These are phyloP conservation scores for Erythrocercus mccallii DNA, from an alignment of 2,113 vertebrate species.

Conservation along the genomic window DNA sequence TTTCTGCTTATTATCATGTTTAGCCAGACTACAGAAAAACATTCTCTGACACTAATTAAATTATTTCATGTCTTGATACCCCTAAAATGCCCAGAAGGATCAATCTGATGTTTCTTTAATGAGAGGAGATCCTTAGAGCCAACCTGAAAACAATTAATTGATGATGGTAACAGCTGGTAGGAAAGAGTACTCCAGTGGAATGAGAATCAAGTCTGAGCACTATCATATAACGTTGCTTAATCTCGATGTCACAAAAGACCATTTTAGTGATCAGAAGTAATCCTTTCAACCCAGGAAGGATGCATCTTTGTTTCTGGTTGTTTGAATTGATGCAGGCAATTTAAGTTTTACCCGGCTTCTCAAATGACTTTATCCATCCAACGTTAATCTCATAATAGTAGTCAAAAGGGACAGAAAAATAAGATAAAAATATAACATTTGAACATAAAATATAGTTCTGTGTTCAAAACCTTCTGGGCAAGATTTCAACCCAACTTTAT, in stretches of 20 bases:
- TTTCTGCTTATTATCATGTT: neutral
- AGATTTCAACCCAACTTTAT: slow-evolving; percentile 15
- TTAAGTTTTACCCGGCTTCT: slow-evolving; percentile 62
- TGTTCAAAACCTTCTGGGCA: slow-evolving; percentile 43
- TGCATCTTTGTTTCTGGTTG: slow-evolving; percentile 57
- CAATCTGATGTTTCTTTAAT: slow-evolving; percentile 5
- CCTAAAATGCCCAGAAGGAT: slow-evolving; percentile 3
- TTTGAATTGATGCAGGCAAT: slow-evolving; percentile 62
- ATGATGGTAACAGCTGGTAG: slow-evolving; percentile 33
- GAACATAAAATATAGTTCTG: slow-evolving; percentile 47
- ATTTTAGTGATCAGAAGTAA: slow-evolving; percentile 54
- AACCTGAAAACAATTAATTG: neutral
- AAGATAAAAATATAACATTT: slow-evolving; percentile 60
- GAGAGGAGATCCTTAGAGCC: neutral
- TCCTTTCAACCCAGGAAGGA: slow-evolving; percentile 53
- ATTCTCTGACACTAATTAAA: neutral
- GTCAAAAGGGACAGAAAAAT: slow-evolving; percentile 51
- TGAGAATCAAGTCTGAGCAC: neutral
- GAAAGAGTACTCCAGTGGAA: neutral
- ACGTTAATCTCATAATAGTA: slow-evolving; percentile 63
- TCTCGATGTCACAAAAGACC: slow-evolving; percentile 29
- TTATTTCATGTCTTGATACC: neutral
- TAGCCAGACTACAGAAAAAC: neutral
- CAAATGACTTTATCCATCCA: slow-evolving; percentile 59
- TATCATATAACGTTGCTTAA: slow-evolving; percentile 36